Percentiles rank a stretch among this genome's conserved stretches.
These are phyloP conservation scores for Carduelis carduelis DNA, from an alignment of 2,797 vertebrate genomes.

Conservation along the genomic window DNA sequence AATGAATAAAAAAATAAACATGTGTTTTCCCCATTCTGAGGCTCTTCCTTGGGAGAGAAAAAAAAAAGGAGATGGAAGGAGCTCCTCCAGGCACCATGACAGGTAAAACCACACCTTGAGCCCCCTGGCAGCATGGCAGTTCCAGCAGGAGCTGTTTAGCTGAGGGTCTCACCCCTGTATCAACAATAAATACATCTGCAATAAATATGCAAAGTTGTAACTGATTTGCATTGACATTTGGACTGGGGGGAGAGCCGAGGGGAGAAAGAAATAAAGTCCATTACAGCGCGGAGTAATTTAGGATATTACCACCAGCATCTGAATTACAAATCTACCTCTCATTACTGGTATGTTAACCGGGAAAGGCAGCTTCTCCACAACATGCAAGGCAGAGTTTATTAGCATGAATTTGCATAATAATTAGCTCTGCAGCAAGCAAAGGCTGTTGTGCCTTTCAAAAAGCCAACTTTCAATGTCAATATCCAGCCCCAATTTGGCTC, in stretches of 20 bases:
- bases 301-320: slow-evolving; percentile 80
- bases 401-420: slow-evolving; percentile 85
- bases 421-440: slow-evolving; percentile 75
- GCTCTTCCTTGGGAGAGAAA: neutral
- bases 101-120: neutral
- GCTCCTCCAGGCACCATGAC: neutral
- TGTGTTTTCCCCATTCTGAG: neutral
- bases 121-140: fast-evolving
- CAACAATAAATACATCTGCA: slow-evolving; percentile 75
- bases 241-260: slow-evolving; percentile 6
- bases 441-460: slow-evolving; percentile 76
- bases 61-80: neutral
- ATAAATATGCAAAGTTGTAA: slow-evolving; percentile 75
- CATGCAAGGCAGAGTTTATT: slow-evolving; percentile 79
- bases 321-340: slow-evolving; percentile 84
- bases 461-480: slow-evolving; percentile 79
- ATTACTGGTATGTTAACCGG: slow-evolving; percentile 79
- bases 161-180: slow-evolving; percentile 61
- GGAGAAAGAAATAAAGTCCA: slow-evolving; percentile 67
- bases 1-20: slow-evolving; percentile 16
- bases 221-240: slow-evolving; percentile 78
- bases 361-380: slow-evolving; percentile 78
- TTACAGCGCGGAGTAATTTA: slow-evolving; percentile 77
- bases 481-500: slow-evolving; percentile 41
- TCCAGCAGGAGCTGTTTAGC: neutral